phyloP scores from a whole-genome alignment of 2,888 invertebrate species.

The Metellina segmentata region DNA sequence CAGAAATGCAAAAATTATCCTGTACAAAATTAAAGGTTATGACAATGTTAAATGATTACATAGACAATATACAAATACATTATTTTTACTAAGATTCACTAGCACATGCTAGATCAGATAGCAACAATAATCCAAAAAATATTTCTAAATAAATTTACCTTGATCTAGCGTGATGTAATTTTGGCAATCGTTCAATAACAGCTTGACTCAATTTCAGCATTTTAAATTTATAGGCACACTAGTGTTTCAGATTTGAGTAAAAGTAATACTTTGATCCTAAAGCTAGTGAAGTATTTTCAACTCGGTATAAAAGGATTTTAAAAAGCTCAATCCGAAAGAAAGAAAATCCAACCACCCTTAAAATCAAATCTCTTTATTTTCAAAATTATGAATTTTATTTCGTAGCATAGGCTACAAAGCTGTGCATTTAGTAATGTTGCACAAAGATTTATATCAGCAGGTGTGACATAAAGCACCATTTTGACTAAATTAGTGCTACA shows the following conservation, averaged over 20 bases:
- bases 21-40: constrained; percentile 62
- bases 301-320: constrained; percentile 25
- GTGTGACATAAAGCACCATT: constrained; percentile 27
- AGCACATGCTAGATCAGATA: constrained; percentile 61
- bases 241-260: constrained; percentile 21
- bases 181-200: neutral
- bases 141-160: constrained; percentile 7
- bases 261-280: constrained; percentile 16
- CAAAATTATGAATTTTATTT: constrained; percentile 1
- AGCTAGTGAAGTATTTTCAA: constrained; percentile 7
- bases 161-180: neutral
- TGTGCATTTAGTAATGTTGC: constrained; percentile 16
- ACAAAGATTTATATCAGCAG: constrained; percentile 14
- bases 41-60: constrained; percentile 36
- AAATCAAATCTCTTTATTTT: neutral
- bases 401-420: constrained; percentile 14
- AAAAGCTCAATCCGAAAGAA: neutral
- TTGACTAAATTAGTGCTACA: constrained; percentile 25
- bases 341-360: neutral
- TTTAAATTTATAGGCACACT: constrained; percentile 26
- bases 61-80: constrained; percentile 32
- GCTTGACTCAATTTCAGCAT: neutral
- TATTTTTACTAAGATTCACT: constrained; percentile 42
- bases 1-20: constrained; percentile 60
- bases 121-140: constrained; percentile 22